A percentile compares a stretch with the other conserved stretches of the same genome.
Evolutionary conservation across 2,888 invertebrate genomes (phyloP).

Genomic region (Tenthredo livida): DNA sequence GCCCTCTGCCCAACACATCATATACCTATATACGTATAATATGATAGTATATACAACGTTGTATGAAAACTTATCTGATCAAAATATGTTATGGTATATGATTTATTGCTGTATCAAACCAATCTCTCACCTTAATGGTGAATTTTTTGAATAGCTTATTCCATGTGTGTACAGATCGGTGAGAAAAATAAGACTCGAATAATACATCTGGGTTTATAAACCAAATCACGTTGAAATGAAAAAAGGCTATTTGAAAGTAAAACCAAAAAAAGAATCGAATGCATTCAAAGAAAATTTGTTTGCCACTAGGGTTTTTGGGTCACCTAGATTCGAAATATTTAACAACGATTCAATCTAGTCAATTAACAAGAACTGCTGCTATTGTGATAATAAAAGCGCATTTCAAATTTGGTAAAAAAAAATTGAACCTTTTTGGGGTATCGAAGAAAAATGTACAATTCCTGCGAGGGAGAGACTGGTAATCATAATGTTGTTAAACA

Average conservation of each 20-base stretch:
- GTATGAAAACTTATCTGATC: constrained; percentile 13
- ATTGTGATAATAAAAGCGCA: no score
- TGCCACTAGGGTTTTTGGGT: background rate
- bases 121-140: background rate
- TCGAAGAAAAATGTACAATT: background rate
- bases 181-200: background rate
- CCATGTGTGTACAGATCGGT: background rate
- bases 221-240: background rate
- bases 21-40: background rate
- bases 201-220: background rate
- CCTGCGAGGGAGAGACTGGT: background rate
- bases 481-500: background rate
- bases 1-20: background rate
- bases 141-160: background rate
- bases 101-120: constrained; percentile 14
- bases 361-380: no score
- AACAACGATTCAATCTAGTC: background rate
- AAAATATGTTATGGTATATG: constrained; percentile 11
- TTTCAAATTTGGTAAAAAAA: no score
- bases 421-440: background rate
- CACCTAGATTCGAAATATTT: background rate
- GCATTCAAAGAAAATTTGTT: background rate
- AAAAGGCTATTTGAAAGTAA: no score
- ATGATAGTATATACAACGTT: background rate
- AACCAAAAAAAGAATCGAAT: background rate